Base-by-base conservation (phyloP, 2,888 invertebrate species). In the Phaonia tiefii region DNA sequence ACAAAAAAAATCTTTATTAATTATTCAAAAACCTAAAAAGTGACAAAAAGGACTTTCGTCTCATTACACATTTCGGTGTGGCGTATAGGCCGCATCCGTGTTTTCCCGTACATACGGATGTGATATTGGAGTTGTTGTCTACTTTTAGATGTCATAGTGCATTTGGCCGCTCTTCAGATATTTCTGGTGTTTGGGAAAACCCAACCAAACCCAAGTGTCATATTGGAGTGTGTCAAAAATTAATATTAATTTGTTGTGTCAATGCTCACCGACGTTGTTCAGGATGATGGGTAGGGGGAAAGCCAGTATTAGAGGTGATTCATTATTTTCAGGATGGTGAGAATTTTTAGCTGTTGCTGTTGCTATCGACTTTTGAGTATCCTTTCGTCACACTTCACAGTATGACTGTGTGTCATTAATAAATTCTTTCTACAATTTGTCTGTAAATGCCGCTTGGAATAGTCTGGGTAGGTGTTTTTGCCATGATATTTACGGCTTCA, bases 241-340 rank as follows among this genome's bases (percentile, higher is more conserved):
- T 89, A 88, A 88, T 89, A 88, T 88, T 88, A 88, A 88, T 88
- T 89, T 89, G 87, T 87, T 86, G 83, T 88, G 89, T 88, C 87
- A 88, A 86, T 87, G 87, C 8, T 63, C 63, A 13, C 13, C 37
- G 63, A 39, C 22, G n/a, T n/a, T n/a, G n/a, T n/a, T n/a, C n/a
- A n/a, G n/a, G 63, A 63, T 31, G 20, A 60, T 11, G 42, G n/a
- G n/a, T n/a, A n/a, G n/a, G n/a, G n/a, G n/a, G n/a, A n/a, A n/a
- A n/a, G n/a, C n/a, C n/a, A n/a, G n/a, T n/a, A n/a, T n/a, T 31
- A 25, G 85, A 86, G 84, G 84, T 84, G 85, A 85, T 58, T 65
- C 11, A 39, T 42, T 56, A 26, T 20, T 20, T 66, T 10, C n/a
- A 17, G 17, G 11, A 39, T 39, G 2, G 13, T 63, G 63, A 22